Conservation (phyloP, 2,888 invertebrate genomes). For the Rhamnusium bicolor region DNA sequence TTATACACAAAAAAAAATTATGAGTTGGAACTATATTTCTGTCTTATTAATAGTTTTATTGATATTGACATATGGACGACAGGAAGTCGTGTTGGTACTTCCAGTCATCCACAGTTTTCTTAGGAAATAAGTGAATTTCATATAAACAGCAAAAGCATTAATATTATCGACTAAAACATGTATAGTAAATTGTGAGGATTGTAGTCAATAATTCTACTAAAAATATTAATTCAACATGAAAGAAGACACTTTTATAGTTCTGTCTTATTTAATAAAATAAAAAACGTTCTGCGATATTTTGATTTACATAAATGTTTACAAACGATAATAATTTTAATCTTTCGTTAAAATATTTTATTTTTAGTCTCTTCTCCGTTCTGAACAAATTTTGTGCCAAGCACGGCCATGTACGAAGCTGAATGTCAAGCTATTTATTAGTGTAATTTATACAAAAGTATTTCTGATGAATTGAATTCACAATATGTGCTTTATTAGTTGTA, state of each 20-base stretch:
- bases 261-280: background rate
- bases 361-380: slow-evolving; percentile 20
- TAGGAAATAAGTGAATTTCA: too few species aligned
- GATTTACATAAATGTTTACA: slow-evolving; percentile 13
- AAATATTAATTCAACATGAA: background rate
- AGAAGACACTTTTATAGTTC: background rate
- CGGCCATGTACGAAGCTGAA: slow-evolving; percentile 33
- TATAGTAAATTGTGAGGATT: too few species aligned
- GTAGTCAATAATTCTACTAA: background rate
- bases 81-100: too few species aligned
- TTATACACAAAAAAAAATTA: too few species aligned
- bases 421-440: slow-evolving; percentile 54
- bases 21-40: too few species aligned
- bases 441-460: slow-evolving; percentile 57
- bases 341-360: slow-evolving; percentile 19
- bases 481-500: slow-evolving; percentile 51
- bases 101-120: too few species aligned
- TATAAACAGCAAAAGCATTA: too few species aligned
- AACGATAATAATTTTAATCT: slow-evolving; percentile 17
- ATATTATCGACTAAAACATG: too few species aligned
- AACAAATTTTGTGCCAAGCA: slow-evolving; percentile 46
- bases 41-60: too few species aligned
- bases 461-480: slow-evolving; percentile 56
- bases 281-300: background rate
- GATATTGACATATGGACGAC: too few species aligned